Evolutionary conservation across 2,888 invertebrate species (phyloP).

Genomic region (Gymnoscelis rufifasciata): DNA sequence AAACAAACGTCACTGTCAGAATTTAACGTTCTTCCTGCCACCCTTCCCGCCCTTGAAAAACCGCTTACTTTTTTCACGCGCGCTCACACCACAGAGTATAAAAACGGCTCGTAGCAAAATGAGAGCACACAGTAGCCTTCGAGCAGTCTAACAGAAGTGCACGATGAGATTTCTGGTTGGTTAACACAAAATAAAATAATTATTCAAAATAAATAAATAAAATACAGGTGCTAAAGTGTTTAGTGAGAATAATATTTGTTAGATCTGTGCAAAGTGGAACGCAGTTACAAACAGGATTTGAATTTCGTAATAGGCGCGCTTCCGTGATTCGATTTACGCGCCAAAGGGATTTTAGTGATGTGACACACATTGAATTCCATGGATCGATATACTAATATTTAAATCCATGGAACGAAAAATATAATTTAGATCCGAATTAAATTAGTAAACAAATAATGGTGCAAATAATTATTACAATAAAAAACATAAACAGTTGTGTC

Average conservation of each 20-base stretch:
- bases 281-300: background rate
- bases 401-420: too few species aligned
- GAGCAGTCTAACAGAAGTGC: constrained; percentile 78
- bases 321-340: constrained; percentile 1
- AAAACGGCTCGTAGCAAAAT: constrained; percentile 60
- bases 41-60: constrained; percentile 74
- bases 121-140: constrained; percentile 76
- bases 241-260: background rate
- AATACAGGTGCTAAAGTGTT: background rate
- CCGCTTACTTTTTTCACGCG: constrained; percentile 74
- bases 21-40: constrained; percentile 66
- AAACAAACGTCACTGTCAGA: constrained; percentile 33
- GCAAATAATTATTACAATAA: too few species aligned
- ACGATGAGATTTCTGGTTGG: constrained; percentile 77
- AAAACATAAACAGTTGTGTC: too few species aligned
- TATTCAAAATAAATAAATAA: background rate
- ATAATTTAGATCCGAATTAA: too few species aligned
- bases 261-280: background rate
- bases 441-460: too few species aligned
- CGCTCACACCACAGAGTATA: constrained; percentile 57
- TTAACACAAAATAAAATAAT: constrained; percentile 26
- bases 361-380: too few species aligned
- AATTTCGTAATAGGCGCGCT: background rate
- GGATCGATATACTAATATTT: too few species aligned
- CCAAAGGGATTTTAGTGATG: background rate